phyloP scores from a whole-genome alignment of 2,888 invertebrate species.

The Bugula neritina region DNA sequence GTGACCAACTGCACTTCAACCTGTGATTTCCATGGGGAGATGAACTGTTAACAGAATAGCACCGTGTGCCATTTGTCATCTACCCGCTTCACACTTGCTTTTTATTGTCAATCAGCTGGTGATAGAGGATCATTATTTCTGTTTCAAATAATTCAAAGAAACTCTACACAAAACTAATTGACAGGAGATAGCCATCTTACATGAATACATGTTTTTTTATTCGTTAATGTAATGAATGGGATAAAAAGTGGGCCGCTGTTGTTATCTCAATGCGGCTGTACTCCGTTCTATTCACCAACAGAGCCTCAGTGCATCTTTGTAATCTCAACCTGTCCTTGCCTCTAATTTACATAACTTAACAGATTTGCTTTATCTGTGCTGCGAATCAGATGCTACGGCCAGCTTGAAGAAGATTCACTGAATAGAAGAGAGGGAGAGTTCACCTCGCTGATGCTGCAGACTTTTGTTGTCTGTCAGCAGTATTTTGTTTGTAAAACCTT shows the following conservation, averaged over 20 bases:
- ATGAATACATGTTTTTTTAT: neutral
- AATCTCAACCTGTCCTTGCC: neutral
- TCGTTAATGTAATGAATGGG: neutral
- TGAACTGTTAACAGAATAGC: neutral
- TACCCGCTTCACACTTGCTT: neutral
- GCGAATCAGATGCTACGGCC: too few relatives aligned
- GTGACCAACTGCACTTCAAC: slow-evolving; percentile 23
- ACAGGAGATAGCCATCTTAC: slow-evolving; percentile 1
- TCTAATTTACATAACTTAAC: slow-evolving; percentile 18
- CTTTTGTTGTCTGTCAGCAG: too few relatives aligned
- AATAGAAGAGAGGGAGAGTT: too few relatives aligned
- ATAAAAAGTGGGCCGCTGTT: slow-evolving; percentile 1
- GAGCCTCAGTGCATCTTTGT: neutral
- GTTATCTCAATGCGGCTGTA: neutral
- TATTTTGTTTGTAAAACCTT: too few relatives aligned
- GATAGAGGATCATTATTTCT: slow-evolving; percentile 20
- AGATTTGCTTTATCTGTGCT: neutral
- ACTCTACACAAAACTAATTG: slow-evolving; percentile 24
- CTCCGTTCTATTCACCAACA: neutral
- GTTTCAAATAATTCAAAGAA: slow-evolving; percentile 18
- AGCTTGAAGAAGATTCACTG: too few relatives aligned
- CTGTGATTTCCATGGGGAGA: slow-evolving; percentile 8
- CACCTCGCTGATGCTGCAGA: too few relatives aligned
- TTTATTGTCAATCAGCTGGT: neutral
- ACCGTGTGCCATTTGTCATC: neutral